A percentile compares a stretch with the other conserved stretches of the same genome.
These are phyloP conservation scores for Conus ventricosus DNA, from an alignment of 1,140 invertebrate species.

Conservation along the genomic window DNA sequence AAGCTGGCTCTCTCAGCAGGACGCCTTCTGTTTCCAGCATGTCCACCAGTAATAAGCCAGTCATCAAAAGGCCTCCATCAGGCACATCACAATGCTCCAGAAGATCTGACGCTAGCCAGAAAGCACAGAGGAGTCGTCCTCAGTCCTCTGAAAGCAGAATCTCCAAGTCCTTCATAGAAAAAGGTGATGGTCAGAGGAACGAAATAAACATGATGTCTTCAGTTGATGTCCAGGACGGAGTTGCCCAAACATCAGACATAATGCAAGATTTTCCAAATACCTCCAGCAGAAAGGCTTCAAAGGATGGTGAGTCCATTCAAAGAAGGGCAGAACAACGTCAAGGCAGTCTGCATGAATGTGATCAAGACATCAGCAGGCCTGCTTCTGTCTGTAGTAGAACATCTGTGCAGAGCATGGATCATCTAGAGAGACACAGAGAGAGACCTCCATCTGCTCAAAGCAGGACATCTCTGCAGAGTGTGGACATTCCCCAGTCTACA, in stretches of 20 bases:
- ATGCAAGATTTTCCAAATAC: neutral
- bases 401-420: neutral
- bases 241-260: neutral
- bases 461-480: neutral
- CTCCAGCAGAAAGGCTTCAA: neutral
- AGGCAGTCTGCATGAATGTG: neutral
- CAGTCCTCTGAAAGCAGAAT: neutral
- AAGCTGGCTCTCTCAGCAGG: neutral
- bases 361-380: neutral
- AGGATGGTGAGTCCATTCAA: neutral
- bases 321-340: neutral
- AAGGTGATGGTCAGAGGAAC: neutral
- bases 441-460: neutral
- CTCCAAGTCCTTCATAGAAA: neutral
- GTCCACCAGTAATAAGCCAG: neutral
- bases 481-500: neutral
- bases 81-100: neutral
- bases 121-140: neutral
- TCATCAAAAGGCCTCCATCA: conserved; percentile 6
- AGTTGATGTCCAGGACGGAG: neutral
- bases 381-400: neutral
- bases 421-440: neutral
- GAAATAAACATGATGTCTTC: neutral
- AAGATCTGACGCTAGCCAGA: neutral
- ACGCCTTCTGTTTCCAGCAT: neutral